Base-by-base conservation (phyloP, 2,888 invertebrate species). In the Eupithecia subfuscata region DNA sequence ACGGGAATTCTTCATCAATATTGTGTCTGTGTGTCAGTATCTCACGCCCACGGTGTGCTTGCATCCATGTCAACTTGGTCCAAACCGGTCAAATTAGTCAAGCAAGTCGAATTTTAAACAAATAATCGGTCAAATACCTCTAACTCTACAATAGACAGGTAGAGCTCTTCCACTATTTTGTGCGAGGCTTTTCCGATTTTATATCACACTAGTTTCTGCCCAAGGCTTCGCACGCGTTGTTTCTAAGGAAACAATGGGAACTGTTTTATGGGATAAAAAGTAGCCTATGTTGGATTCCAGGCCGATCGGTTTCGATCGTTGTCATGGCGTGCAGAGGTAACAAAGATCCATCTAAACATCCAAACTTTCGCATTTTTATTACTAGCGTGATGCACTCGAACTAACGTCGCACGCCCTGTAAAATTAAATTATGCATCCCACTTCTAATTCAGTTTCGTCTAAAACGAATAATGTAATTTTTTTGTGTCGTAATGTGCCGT, bases 101-200 rank as follows among this genome's bases (percentile, higher is more conserved):
- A 76, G 34, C 76, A 75, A 48, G 71, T 69, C 82, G 76, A 76
- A 80, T 82, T 52, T 77, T 79, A 83, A 81, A 79, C 76, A 75
- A 80, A 80, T 84, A 84, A 84, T 83, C 84, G 84, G 85, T 85
- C 84, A 84, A 86, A 82, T 76, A 86, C 87, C 85, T 83, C 78
- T 22, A 72, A 71, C 68, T 34, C 64, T 16, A 64, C 5, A 34
- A 12, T 60, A 60, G 1, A 25, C 25, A 25, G 60, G 25, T 48
- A 48, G 2, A n/a, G 48, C n/a, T 60, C 25, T 25, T 22, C 25
- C 25, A 25, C 1, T 60, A 56, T 12, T 7, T 12, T 56, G 22
- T 12, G 22, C 11, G 22, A 11, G 12, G 56, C 22, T 22, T 22
- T 52, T 52, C n/a, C 52, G 22, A 2, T 37, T 37, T 37, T 37